Evolutionary conservation across 64 coral and sea anemone species (phyloP).

Genomic region (Exaiptasia diaphana): DNA sequence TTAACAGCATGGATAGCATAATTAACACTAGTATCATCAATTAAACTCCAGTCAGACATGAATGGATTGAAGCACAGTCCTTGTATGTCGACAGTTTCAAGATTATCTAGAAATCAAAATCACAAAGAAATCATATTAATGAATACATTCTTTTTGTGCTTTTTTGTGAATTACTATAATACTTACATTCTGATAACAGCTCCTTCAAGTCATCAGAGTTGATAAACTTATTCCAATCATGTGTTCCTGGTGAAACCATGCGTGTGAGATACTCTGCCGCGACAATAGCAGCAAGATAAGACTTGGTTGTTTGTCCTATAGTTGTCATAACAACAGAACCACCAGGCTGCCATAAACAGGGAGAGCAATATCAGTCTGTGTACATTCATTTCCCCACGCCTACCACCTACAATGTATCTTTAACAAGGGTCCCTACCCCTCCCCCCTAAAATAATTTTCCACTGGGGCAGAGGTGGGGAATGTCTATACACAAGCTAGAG

Average conservation of each 20-base stretch:
- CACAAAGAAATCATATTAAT: too few species aligned
- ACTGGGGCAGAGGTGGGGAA: too few species aligned
- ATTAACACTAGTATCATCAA: conserved; percentile 62
- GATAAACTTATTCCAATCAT: conserved; percentile 96
- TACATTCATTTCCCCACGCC: too few species aligned
- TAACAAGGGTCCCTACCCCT: too few species aligned
- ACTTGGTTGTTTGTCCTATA: conserved; percentile 61
- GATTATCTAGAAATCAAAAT: conserved; percentile 33
- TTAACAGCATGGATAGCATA: conserved; percentile 58
- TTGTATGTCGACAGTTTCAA: conserved; percentile 43
- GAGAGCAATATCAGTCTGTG: too few species aligned
- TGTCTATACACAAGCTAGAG: too few species aligned
- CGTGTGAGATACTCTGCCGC: conserved; percentile 80
- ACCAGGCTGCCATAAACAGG: conserved; percentile 73
- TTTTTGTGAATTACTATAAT: too few species aligned
- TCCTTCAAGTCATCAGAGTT: conserved; percentile 57
- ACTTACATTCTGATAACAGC: conserved; percentile 48
- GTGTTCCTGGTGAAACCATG: conserved; percentile 60
- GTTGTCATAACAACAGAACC: conserved; percentile 78
- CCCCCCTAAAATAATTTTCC: too few species aligned
- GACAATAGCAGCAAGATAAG: conserved; percentile 76
- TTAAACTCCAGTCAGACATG: conserved; percentile 63
- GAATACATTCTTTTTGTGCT: too few species aligned
- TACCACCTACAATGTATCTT: too few species aligned
- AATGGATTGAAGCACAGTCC: conserved; percentile 71